Conservation (phyloP, 2,113 vertebrate genomes). For the Gymnorhina tibicen region DNA sequence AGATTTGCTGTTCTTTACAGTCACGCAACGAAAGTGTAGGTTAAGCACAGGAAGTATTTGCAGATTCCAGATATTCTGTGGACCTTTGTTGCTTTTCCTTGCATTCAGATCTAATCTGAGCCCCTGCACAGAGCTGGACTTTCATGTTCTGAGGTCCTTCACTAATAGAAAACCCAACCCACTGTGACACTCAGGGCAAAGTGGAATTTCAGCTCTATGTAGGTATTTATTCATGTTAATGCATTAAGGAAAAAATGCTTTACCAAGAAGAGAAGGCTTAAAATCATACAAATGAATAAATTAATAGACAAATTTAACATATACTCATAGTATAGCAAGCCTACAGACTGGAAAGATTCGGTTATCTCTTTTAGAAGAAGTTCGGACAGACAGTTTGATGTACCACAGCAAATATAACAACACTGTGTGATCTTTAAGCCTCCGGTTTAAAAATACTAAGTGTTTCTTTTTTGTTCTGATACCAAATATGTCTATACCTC, state of each 20-base stretch:
- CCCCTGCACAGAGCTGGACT: constrained; percentile 2
- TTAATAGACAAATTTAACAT: not conserved
- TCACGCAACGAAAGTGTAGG: constrained; percentile 55
- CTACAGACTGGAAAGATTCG: not conserved
- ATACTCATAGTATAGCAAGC: not conserved
- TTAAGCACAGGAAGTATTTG: constrained; percentile 63
- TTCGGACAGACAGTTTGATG: not conserved
- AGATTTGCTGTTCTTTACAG: constrained; percentile 59
- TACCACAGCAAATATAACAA: not conserved
- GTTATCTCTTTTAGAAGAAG: not conserved
- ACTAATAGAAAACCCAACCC: not conserved
- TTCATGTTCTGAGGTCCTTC: constrained; percentile 25
- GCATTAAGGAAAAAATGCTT: not conserved
- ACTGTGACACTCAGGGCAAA: not conserved
- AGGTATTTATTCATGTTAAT: not conserved
- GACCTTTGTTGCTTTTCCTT: constrained; percentile 67
- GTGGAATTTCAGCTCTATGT: not conserved
- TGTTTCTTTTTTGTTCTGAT: not conserved
- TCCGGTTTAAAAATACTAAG: not conserved
- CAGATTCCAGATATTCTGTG: constrained; percentile 57
- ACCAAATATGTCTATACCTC: not conserved
- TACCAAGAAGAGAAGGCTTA: not conserved
- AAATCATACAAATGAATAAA: not conserved
- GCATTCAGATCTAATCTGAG: constrained; percentile 63
- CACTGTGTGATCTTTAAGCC: not conserved